phyloP scores from a whole-genome alignment of 2,888 invertebrate species.

The Tiphia femorata region DNA sequence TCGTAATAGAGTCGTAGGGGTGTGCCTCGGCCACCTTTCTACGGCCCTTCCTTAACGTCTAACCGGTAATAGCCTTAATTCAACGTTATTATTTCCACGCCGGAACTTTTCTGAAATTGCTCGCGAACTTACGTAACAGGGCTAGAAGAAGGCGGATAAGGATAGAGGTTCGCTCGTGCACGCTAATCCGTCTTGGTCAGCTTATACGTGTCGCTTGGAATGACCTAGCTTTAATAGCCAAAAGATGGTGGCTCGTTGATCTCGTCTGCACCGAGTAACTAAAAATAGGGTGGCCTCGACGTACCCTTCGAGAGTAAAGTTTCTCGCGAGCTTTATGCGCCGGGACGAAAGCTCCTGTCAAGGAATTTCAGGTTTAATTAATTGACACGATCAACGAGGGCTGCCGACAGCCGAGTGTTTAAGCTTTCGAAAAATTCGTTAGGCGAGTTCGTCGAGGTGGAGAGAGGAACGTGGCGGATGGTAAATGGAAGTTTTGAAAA shows the following conservation, averaged over 20 bases:
- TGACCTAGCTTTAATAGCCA: too few species aligned
- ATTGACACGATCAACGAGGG: too few species aligned
- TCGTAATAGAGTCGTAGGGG: constrained; percentile 38
- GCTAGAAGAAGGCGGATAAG: background rate
- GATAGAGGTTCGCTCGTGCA: constrained; percentile 17
- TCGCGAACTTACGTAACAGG: constrained; percentile 2
- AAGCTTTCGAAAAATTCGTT: too few species aligned
- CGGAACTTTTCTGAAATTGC: constrained; percentile 41
- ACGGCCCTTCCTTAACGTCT: constrained; percentile 30
- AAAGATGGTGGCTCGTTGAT: background rate
- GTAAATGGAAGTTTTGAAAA: too few species aligned
- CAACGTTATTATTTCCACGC: constrained; percentile 43
- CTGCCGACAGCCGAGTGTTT: too few species aligned
- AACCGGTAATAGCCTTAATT: constrained; percentile 46
- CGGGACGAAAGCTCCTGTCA: too few species aligned
- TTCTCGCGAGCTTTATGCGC: background rate
- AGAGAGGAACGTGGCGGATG: too few species aligned
- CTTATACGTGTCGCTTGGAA: background rate
- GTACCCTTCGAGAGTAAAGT: background rate
- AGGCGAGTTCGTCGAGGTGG: too few species aligned
- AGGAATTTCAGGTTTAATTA: too few species aligned
- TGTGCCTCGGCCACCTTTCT: too few species aligned
- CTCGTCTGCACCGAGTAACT: background rate
- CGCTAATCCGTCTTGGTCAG: constrained; percentile 29
- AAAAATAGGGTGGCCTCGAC: background rate